Base-by-base conservation (phyloP, 2,888 invertebrate genomes). In the Heliconius ethilla region DNA sequence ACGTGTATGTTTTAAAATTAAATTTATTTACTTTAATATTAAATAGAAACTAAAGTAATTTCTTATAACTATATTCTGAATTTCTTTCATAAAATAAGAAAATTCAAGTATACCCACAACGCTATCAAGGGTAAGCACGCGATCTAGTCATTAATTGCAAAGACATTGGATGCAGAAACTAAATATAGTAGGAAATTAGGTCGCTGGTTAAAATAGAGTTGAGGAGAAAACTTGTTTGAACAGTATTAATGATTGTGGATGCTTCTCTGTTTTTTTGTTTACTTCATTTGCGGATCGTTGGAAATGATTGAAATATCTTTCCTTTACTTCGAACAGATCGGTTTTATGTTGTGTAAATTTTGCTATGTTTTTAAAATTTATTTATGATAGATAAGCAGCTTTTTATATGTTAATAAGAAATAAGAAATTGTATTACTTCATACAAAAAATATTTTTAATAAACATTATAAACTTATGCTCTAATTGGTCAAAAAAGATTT, bases 101-200 rank as follows among this genome's bases (percentile, higher is more conserved):
- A 51, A 25, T 76, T 72, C 33, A 70, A 76, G 70, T 65, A 67
- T 77, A 74, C 74, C 75, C 59, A 76, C 69, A 70, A 76, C 70
- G 18, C 65, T 75, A 76, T 78, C 76, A 78, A 75, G 63, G 70
- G 66, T 72, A 75, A 76, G 72, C 82, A 82, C 80, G 82, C 80
- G 76, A 82, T 82, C 76, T 40, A 73, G 70, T 76, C 79, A 80
- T 80, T 81, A 81, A 79, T 81, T 79, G 76, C 75, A 76, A 81
- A 79, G 78, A 76, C 81, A 79, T 77, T 78, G 80, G 76, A 78
- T 79, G 80, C 80, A 81, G 75, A 70, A 75, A 70, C 76, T 75
- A 73, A 72, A 76, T 73, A 80, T 79, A 80, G 79, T 75, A 27
- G 62, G 3, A 79, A 75, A 79, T 73, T 78, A 73, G 76, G 79